A percentile compares a stretch with the other conserved stretches of the same genome.
Evolutionary conservation across 37 sponge, comb jelly and placozoan species (phyloP).

Genomic region (Halichondria panicea): DNA sequence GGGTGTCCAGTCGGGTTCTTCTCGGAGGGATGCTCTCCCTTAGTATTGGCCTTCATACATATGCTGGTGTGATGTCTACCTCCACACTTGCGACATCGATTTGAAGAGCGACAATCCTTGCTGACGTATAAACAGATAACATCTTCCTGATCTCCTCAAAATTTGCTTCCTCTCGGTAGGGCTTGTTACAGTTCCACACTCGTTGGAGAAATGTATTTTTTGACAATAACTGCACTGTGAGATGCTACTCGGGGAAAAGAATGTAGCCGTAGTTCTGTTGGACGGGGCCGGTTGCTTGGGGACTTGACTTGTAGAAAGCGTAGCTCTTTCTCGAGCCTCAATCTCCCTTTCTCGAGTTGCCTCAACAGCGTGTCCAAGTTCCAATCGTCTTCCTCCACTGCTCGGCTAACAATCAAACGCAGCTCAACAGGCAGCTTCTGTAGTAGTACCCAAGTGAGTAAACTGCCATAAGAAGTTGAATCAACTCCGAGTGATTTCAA

Average conservation of each 20-base stretch:
- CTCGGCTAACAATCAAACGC: conserved; percentile 11
- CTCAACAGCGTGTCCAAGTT: conserved; percentile 9
- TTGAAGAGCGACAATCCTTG: background rate
- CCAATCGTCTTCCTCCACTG: background rate
- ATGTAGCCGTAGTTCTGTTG: background rate
- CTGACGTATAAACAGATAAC: background rate
- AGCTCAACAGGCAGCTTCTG: conserved; percentile 13
- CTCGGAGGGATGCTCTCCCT: background rate
- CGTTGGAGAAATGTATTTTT: background rate
- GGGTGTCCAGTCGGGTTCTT: background rate
- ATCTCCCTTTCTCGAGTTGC: background rate
- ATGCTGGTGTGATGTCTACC: conserved; percentile 3
- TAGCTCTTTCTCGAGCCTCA: conserved; percentile 11
- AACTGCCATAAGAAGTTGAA: conserved; percentile 16
- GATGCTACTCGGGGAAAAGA: background rate
- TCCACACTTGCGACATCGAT: conserved; percentile 4
- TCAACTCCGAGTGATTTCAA: conserved; percentile 15
- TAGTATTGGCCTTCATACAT: background rate
- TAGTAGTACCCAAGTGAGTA: background rate
- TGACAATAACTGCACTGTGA: conserved; percentile 2
- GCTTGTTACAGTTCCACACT: conserved; percentile 5
- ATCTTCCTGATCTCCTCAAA: conserved; percentile 4
- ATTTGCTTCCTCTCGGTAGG: conserved; percentile 11
- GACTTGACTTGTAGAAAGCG: background rate
- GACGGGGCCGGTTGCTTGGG: background rate